These are phyloP conservation scores for Sebastes elongatus DNA, from an alignment of 2,797 vertebrate species.

Conservation along the genomic window DNA sequence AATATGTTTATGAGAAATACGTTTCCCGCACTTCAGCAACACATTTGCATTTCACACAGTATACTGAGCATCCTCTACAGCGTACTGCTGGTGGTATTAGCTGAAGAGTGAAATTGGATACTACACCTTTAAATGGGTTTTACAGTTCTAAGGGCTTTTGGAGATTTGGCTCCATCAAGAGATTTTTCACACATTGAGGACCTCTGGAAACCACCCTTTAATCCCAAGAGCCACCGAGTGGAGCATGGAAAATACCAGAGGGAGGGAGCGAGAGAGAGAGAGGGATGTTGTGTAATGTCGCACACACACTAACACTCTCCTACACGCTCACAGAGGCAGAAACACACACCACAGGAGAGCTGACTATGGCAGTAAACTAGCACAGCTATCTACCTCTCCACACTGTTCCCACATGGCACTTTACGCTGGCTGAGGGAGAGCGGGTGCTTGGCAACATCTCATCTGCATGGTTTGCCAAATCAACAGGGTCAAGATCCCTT, in stretches of 20 bases:
- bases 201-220: conserved; percentile 56
- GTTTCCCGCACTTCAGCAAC: not conserved
- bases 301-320: not conserved
- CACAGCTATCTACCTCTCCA: conserved; percentile 48
- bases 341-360: conserved; percentile 45
- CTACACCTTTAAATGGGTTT: conserved; percentile 44
- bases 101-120: conserved; percentile 21
- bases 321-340: conserved; percentile 19
- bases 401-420: conserved; percentile 60
- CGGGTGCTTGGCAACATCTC: conserved; percentile 81
- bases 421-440: conserved; percentile 50
- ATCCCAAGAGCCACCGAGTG: conserved; percentile 42
- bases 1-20: not conserved
- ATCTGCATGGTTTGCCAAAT: conserved; percentile 68
- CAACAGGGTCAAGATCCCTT: conserved; percentile 68
- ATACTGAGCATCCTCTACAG: not conserved
- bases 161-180: conserved; percentile 55
- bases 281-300: conserved; percentile 1
- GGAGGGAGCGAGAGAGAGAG: not conserved
- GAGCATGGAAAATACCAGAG: conserved; percentile 28
- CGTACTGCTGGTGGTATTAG: not conserved
- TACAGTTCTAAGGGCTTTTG: conserved; percentile 48
- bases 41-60: conserved; percentile 1
- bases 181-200: conserved; percentile 62
- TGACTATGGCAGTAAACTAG: conserved; percentile 48